Base-by-base conservation (phyloP, 2,113 vertebrate genomes). In the Rhinogobius similis region DNA sequence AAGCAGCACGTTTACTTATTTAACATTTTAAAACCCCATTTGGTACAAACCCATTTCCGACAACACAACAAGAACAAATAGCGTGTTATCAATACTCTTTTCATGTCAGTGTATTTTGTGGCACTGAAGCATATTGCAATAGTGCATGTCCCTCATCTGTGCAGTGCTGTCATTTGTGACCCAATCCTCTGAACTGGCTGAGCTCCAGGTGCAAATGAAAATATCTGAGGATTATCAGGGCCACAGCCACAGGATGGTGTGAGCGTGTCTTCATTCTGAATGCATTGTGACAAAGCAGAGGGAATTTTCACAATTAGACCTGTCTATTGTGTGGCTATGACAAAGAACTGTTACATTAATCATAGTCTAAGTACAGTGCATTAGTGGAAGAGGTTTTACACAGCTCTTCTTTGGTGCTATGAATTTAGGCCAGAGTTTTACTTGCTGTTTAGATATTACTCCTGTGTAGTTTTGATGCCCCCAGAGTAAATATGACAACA, bases 191-290 rank as follows among this genome's bases (percentile, higher is more conserved):
- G 58, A 43, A 73, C 23, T 92, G 89, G 87, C 86, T 78, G 66
- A n/a, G 11, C 4, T 84, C 88, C 89, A 84, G 73, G 72, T 87
- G 85, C 73, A 87, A 89, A 91, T 85, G 73, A 86, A 89, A 88
- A 85, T 78, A 67, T 83, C 72, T 73, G 85, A 16, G 75, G 82
- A 88, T 91, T 86, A 90, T 78, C 65, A 79, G 61, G 72, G 73
- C 78, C 46, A 77, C 76, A 71, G 65, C 62, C 77, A 88, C 88
- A 87, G 86, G 86, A 85, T n/a, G n/a, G 84, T 78, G 86, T 67
- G 85, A 86, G 83, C 65, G 5, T 26, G 52, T 13, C 23, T 50
- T 26, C 52, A 14, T 26, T 26, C 23, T 23, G 23, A 26, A 6
- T 14, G 4, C 24, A 14, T 14, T 26, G 52, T 55, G 52, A 26